Percentiles rank a stretch among this genome's conserved stretches.
These are phyloP conservation scores for Uropetala carovei DNA, from an alignment of 2,888 invertebrate species.

Conservation along the genomic window DNA sequence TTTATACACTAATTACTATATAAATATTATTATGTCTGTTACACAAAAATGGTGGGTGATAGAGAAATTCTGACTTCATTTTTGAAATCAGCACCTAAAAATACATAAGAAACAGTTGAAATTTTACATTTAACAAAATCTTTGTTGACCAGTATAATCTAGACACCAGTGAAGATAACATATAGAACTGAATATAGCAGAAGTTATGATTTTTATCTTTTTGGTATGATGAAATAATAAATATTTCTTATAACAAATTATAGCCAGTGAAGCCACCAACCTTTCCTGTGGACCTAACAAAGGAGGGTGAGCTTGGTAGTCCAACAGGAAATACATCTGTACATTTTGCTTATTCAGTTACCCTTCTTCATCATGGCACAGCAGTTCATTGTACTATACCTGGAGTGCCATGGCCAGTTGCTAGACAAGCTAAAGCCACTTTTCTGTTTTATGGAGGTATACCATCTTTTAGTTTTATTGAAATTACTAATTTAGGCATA, in stretches of 20 bases:
- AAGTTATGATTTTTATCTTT: not conserved
- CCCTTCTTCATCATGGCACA: slow-evolving; percentile 88
- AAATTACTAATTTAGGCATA: too few relatives aligned
- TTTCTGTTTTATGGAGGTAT: slow-evolving; percentile 84
- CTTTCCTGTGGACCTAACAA: slow-evolving; percentile 46
- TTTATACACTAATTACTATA: too few relatives aligned
- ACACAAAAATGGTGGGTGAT: too few relatives aligned
- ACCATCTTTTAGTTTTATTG: slow-evolving; percentile 65
- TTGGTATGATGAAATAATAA: not conserved
- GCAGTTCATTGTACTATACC: slow-evolving; percentile 90
- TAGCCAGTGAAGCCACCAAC: slow-evolving; percentile 80
- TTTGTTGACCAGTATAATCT: too few relatives aligned
- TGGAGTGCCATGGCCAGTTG: slow-evolving; percentile 87
- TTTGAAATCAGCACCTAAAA: too few relatives aligned
- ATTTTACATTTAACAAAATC: too few relatives aligned
- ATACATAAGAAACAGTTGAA: too few relatives aligned
- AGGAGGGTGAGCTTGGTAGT: slow-evolving; percentile 38
- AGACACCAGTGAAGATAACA: not conserved
- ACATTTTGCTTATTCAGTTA: slow-evolving; percentile 91
- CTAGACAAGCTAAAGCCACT: slow-evolving; percentile 85
- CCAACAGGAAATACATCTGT: slow-evolving; percentile 75
- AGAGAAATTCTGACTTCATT: too few relatives aligned
- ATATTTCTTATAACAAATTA: slow-evolving; percentile 67
- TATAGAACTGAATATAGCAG: not conserved
- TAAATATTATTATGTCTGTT: too few relatives aligned